Percentiles rank a stretch among this genome's conserved stretches.
Conservation (phyloP, 2,113 vertebrate genomes). For the Zosterops pallidus region DNA sequence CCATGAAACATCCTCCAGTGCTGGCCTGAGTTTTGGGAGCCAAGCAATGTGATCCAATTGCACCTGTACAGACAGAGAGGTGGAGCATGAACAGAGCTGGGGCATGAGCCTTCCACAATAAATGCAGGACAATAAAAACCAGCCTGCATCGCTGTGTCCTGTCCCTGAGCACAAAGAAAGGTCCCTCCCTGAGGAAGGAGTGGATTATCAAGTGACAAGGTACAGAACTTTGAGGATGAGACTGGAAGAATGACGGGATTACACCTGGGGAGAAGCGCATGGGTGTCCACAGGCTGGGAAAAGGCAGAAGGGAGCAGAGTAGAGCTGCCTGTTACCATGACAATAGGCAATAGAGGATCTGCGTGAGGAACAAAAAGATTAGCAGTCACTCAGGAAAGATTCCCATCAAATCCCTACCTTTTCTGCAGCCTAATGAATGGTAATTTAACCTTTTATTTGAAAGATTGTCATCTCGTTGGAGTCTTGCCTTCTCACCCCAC, state of each 20-base stretch:
- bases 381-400: constrained; percentile 8
- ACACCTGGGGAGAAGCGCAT: not conserved
- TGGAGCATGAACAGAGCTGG: not conserved
- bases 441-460: constrained; percentile 5
- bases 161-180: not conserved
- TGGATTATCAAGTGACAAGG: not conserved
- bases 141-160: not conserved
- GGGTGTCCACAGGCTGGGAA: not conserved
- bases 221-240: not conserved
- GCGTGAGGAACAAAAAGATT: not conserved
- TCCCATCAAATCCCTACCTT: not conserved
- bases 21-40: not conserved
- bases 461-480: not conserved
- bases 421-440: not conserved
- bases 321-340: constrained; percentile 49
- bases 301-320: not conserved
- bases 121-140: not conserved
- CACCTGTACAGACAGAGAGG: not conserved
- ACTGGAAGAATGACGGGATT: not conserved
- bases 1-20: rapidly evolving
- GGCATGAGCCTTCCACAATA: not conserved
- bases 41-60: not conserved
- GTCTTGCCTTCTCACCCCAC: not conserved
- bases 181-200: not conserved
- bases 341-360: constrained; percentile 24